phyloP scores from a whole-genome alignment of 2,113 vertebrate species.

The Verasper variegatus region DNA sequence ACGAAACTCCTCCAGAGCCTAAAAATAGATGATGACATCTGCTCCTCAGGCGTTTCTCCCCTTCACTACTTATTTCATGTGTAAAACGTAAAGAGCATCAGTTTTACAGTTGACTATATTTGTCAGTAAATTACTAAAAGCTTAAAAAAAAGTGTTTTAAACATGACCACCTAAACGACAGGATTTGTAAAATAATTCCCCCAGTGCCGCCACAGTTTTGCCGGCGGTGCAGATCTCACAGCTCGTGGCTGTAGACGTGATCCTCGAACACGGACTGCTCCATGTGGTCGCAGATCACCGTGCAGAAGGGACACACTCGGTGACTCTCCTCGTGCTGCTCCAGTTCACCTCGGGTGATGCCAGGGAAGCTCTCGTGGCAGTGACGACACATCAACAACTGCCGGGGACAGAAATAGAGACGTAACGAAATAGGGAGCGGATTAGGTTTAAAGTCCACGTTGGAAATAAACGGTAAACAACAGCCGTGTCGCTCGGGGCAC shows the following conservation, averaged over 20 bases:
- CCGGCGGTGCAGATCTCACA: constrained; percentile 16
- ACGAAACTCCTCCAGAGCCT: too few relatives aligned
- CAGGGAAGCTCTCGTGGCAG: constrained; percentile 80
- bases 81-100: too few relatives aligned
- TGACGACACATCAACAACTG: constrained; percentile 69
- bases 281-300: constrained; percentile 77
- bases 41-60: too few relatives aligned
- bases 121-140: too few relatives aligned
- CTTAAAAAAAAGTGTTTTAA: too few relatives aligned
- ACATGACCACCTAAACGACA: too few relatives aligned
- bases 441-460: constrained; percentile 46
- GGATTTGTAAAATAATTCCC: too few relatives aligned
- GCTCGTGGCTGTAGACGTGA: constrained; percentile 81
- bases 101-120: too few relatives aligned
- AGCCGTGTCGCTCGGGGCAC: neutral
- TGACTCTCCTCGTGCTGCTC: constrained; percentile 79
- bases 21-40: too few relatives aligned
- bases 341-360: constrained; percentile 72
- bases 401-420: constrained; percentile 39
- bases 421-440: constrained; percentile 46
- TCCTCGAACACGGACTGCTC: constrained; percentile 78
- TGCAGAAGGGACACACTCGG: constrained; percentile 81
- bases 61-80: too few relatives aligned
- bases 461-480: constrained; percentile 63
- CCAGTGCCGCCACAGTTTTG: too few relatives aligned